Conservation (phyloP, 1,140 invertebrate genomes). For the Agrilus planipennis region DNA sequence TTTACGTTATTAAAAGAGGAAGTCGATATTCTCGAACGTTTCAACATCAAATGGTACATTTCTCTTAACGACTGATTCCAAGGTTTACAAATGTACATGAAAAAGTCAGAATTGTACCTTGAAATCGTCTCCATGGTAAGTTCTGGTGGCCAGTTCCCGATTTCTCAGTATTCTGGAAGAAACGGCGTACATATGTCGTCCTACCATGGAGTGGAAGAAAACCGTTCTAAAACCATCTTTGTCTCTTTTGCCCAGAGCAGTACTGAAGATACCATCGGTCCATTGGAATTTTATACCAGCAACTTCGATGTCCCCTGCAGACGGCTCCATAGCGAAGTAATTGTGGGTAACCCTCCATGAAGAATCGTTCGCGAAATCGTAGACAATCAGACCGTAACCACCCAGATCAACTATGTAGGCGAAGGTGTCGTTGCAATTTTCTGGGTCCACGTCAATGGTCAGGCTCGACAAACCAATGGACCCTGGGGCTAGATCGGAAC, state of each 20-base stretch:
- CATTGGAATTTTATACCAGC: slow-evolving; percentile 57
- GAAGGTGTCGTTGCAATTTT: slow-evolving; percentile 46
- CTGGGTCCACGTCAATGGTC: slow-evolving; percentile 43
- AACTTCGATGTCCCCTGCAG: slow-evolving; percentile 55
- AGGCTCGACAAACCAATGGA: slow-evolving; percentile 42
- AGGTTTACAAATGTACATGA: no score
- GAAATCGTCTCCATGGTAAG: slow-evolving; percentile 41
- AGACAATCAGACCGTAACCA: slow-evolving; percentile 49
- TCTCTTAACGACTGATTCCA: no score
- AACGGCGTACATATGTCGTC: slow-evolving; percentile 47
- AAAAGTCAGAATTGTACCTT: slow-evolving; percentile 15
- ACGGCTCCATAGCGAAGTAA: slow-evolving; percentile 53
- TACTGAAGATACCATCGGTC: slow-evolving; percentile 59
- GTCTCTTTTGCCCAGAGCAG: slow-evolving; percentile 40
- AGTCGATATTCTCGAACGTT: no score
- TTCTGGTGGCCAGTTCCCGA: slow-evolving; percentile 37
- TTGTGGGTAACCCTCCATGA: slow-evolving; percentile 61
- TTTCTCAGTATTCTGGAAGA: slow-evolving; percentile 47
- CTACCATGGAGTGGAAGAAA: slow-evolving; percentile 56
- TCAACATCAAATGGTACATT: no score
- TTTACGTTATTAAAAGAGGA: no score
- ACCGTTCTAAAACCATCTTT: slow-evolving; percentile 39
- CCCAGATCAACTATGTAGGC: slow-evolving; percentile 57
- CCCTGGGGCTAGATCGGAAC: slow-evolving; percentile 30
- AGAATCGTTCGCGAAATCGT: slow-evolving; percentile 48